A percentile compares a stretch with the other conserved stretches of the same genome.
phyloP scores from a whole-genome alignment of 2,888 invertebrate genomes.

The Trissolcus japonicus region DNA sequence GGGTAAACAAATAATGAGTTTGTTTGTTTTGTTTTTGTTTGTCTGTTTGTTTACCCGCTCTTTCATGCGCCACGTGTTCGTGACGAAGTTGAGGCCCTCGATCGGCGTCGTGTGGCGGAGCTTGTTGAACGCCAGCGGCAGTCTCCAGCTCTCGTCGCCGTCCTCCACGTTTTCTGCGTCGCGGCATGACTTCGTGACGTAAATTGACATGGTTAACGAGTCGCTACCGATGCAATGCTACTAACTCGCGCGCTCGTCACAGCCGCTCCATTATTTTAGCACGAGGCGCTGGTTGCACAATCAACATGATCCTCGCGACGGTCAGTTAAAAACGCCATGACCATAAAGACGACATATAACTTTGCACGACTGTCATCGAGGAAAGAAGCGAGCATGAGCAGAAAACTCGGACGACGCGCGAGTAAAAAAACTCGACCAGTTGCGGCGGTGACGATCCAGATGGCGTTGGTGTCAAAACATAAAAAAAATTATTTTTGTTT shows the following conservation, averaged over 20 bases:
- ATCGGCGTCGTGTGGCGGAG: constrained; percentile 86
- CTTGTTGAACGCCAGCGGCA: constrained; percentile 85
- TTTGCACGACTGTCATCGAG: constrained; percentile 1
- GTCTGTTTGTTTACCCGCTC: constrained; percentile 83
- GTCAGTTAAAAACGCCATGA: constrained; percentile 41
- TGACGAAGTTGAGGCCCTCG: constrained; percentile 81
- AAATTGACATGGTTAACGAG: constrained; percentile 49
- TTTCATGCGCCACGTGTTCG: constrained; percentile 94
- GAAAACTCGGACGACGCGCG: too few relatives aligned
- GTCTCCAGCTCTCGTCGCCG: constrained; percentile 80
- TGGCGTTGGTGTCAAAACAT: too few relatives aligned
- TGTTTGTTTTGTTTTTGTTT: too few relatives aligned
- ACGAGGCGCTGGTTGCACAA: constrained; percentile 14
- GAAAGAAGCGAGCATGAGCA: too few relatives aligned
- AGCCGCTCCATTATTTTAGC: constrained; percentile 18
- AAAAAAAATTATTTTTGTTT: too few relatives aligned
- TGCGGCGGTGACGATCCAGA: too few relatives aligned
- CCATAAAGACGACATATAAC: constrained; percentile 48
- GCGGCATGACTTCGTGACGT: constrained; percentile 52
- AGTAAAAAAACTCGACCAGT: too few relatives aligned
- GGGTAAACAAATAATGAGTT: too few relatives aligned
- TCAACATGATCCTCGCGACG: constrained; percentile 18
- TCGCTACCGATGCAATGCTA: not conserved
- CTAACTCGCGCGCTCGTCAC: constrained; percentile 17
- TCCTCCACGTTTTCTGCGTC: constrained; percentile 38